These are phyloP conservation scores for Leptestheria dahalacensis DNA, from an alignment of 1,140 invertebrate genomes.

Conservation along the genomic window DNA sequence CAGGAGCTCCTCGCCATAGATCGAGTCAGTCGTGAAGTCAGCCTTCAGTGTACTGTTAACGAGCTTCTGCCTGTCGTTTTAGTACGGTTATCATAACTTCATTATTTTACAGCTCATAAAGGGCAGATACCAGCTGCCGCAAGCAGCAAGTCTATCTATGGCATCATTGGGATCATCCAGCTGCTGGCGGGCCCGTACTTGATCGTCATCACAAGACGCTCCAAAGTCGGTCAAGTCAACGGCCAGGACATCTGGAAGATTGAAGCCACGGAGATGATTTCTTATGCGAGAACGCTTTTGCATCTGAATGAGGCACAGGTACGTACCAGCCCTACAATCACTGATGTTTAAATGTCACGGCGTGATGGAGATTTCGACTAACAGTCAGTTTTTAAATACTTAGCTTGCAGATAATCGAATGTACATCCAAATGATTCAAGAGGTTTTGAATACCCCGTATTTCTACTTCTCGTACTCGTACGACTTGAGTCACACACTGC, in stretches of 20 bases:
- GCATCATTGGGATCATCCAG: conserved; percentile 71
- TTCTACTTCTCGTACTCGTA: conserved; percentile 89
- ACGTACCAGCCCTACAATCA: conserved; percentile 22
- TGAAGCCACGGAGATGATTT: conserved; percentile 64
- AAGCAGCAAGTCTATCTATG: conserved; percentile 60
- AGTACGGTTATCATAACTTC: conserved; percentile 11
- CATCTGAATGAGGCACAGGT: conserved; percentile 71
- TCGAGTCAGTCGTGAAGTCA: conserved; percentile 45
- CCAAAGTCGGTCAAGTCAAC: conserved; percentile 69
- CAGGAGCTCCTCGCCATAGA: conserved; percentile 53
- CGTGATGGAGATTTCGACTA: not conserved
- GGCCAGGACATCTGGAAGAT: conserved; percentile 75
- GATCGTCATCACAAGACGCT: conserved; percentile 72
- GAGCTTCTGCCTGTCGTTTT: conserved; percentile 18
- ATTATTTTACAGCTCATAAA: conserved; percentile 31
- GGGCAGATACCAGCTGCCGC: conserved; percentile 44
- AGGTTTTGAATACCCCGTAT: conserved; percentile 56
- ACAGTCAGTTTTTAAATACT: not conserved
- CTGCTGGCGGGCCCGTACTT: conserved; percentile 76
- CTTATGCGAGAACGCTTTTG: conserved; percentile 63
- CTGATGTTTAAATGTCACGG: not conserved
- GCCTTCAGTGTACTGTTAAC: conserved; percentile 32
- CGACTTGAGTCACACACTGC: conserved; percentile 83
- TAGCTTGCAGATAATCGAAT: conserved; percentile 43
- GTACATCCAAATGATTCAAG: conserved; percentile 67